Evolutionary conservation across 2,797 vertebrate species (phyloP).

Genomic region (Coranthus polyacanthus): DNA sequence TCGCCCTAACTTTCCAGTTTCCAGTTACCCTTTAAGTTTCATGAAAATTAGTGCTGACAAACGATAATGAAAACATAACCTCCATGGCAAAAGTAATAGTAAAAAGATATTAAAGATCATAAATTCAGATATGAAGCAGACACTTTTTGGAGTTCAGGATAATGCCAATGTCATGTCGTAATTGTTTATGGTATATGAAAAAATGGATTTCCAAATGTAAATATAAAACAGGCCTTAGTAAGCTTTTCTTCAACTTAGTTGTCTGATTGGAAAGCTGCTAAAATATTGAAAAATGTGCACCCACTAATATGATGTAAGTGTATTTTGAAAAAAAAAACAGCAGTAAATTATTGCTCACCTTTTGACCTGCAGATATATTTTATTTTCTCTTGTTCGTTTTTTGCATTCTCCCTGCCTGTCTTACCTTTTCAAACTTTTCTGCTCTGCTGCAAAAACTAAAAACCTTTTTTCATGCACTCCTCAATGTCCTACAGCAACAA

Average conservation of each 20-base stretch:
- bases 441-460: background rate
- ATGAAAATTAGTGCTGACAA: too few species aligned
- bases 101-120: too few species aligned
- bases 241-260: background rate
- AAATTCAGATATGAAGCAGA: too few species aligned
- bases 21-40: too few species aligned
- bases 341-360: conserved; percentile 22
- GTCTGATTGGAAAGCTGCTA: conserved; percentile 16
- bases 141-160: background rate
- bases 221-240: conserved; percentile 11
- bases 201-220: conserved; percentile 13
- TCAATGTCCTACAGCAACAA: too few species aligned
- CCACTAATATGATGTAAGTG: conserved; percentile 20
- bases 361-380: conserved; percentile 18
- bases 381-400: background rate
- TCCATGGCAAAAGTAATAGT: too few species aligned
- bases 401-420: too few species aligned
- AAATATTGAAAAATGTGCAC: conserved; percentile 2
- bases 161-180: background rate
- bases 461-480: background rate
- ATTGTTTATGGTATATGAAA: background rate
- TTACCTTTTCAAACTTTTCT: conserved; percentile 8
- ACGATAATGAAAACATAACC: too few species aligned
- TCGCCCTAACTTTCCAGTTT: too few species aligned
- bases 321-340: conserved; percentile 4